Base-by-base conservation (phyloP, 1,140 invertebrate species). In the Penaeus chinensis region DNA sequence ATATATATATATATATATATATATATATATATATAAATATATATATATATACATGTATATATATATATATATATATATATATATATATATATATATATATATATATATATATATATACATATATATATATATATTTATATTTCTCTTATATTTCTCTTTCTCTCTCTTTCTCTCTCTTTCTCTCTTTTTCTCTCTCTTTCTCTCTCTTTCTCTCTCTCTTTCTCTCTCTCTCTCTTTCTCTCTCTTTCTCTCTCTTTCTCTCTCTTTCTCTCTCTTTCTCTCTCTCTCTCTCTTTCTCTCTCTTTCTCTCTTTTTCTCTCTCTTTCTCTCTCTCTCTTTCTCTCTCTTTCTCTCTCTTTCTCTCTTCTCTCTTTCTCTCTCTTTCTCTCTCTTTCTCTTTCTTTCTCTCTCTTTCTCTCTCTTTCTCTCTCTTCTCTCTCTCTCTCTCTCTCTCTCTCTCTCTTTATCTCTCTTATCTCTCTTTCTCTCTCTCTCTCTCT, bases 131-230 rank as follows among this genome's bases (percentile, higher is more conserved):
- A 32, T 32, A 32, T 32, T 1, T 32, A 32, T 32, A 32, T 61
- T n/a, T 60, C 5, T n/a, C 18, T 24, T 19, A 22, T 84, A 20
- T 18, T n/a, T 62, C 27, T 82, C 60, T 63, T 20, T 65, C 54
- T 61, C 62, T 65, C 61, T 82, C 27, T 61, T 27, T 65, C 80
- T 32, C 24, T 63, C 62, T 65, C 61, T 37, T 18, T 82, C 62
- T 65, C 62, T 63, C 20, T 63, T 62, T 63, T 3, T 82, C 61
- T 27, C 19, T 61, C 60, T 82, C 80, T 82, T 22, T 82, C 24
- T 27, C 80, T 61, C 60, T 63, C 78, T 80, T n/a, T 80, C 80
- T 61, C 61, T 61, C 61, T 61, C 24, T 61, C 61, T 27, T 16
- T 63, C 61, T 61, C 32, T 61, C 80, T 54, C 4, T 42, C 37